A percentile compares a stretch with the other conserved stretches of the same genome.
Conservation (phyloP, 1,140 invertebrate genomes). For the Argopecten irradians region DNA sequence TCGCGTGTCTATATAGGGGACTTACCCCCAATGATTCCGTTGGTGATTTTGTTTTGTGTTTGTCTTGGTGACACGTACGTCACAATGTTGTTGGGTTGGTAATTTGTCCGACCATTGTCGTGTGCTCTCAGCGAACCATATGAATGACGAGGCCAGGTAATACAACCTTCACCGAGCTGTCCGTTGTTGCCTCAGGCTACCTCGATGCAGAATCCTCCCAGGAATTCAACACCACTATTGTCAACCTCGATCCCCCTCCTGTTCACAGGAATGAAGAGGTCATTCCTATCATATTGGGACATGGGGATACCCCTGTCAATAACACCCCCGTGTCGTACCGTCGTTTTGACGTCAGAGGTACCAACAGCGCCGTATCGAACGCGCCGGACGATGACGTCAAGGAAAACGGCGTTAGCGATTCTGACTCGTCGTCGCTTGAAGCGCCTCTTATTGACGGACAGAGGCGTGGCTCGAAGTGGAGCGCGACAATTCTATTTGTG, state of each 20-base stretch:
- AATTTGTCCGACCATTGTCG: neutral
- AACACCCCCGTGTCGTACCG: neutral
- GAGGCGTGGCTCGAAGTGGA: constrained; percentile 48
- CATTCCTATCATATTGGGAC: neutral
- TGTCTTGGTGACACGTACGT: neutral
- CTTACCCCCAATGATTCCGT: neutral
- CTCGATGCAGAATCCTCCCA: neutral
- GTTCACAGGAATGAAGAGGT: neutral
- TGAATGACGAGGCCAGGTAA: constrained; percentile 20
- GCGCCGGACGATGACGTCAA: neutral
- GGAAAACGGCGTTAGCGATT: constrained; percentile 25
- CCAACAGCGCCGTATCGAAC: neutral
- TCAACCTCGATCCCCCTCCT: neutral
- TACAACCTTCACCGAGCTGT: constrained; percentile 6
- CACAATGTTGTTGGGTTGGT: constrained; percentile 12
- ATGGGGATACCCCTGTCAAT: constrained; percentile 3
- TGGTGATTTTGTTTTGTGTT: neutral
- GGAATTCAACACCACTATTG: neutral
- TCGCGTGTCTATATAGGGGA: neutral
- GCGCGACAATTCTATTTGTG: constrained; percentile 51
- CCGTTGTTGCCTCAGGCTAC: constrained; percentile 5
- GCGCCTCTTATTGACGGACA: constrained; percentile 1
- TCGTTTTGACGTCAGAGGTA: neutral
- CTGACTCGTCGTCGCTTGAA: constrained; percentile 32
- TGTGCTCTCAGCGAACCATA: neutral